A percentile compares a stretch with the other conserved stretches of the same genome.
Evolutionary conservation across 2,797 vertebrate species (phyloP).

Genomic region (Steatocranus sp.): DNA sequence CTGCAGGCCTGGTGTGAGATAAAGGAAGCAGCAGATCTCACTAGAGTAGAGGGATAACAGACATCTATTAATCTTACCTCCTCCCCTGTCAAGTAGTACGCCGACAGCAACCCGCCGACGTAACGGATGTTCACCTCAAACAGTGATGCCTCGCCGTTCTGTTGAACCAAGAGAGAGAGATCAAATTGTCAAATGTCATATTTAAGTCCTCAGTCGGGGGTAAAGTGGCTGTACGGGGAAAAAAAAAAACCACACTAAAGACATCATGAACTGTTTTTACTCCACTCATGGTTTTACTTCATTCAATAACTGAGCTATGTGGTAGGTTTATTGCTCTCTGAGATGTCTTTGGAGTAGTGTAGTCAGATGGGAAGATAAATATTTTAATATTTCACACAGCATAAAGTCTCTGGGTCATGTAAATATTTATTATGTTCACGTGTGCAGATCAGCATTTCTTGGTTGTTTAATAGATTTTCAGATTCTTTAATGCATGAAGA

Average conservation of each 20-base stretch:
- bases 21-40: constrained; percentile 44
- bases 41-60: constrained; percentile 34
- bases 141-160: constrained; percentile 95
- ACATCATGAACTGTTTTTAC: background rate
- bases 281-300: background rate
- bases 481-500: background rate
- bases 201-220: background rate
- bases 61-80: constrained; percentile 83
- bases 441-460: background rate
- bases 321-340: background rate
- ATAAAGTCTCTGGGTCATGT: background rate
- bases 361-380: background rate
- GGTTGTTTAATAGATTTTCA: background rate
- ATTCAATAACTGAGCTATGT: background rate
- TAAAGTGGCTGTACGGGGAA: background rate
- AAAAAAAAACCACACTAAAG: background rate
- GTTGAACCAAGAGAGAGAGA: constrained; percentile 45
- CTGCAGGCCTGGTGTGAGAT: constrained; percentile 4
- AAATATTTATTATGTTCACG: background rate
- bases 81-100: constrained; percentile 93
- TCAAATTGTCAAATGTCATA: constrained; percentile 36
- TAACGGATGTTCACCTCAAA: constrained; percentile 99
- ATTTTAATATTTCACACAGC: background rate
- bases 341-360: background rate
- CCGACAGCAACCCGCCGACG: constrained; percentile 89